Conservation (phyloP, 2,113 vertebrate species). For the Plestiodon gilberti region DNA sequence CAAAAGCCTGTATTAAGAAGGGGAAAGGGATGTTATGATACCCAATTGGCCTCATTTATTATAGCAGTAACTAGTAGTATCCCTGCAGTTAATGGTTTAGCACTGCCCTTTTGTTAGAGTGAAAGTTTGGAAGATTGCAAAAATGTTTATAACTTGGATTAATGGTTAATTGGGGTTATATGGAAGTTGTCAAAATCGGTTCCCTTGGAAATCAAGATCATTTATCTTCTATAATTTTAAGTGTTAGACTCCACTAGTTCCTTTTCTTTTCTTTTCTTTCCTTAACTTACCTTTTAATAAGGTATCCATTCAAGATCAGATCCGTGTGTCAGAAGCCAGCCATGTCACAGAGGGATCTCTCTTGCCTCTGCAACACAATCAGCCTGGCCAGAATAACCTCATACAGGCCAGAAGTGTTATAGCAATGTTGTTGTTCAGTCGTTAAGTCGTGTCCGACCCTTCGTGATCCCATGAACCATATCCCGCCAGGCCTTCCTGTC, state of each 20-base stretch:
- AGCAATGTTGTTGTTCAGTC: background rate
- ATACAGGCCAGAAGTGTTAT: background rate
- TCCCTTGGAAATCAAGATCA: background rate
- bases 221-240: background rate
- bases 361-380: background rate
- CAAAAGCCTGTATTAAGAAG: constrained; percentile 13
- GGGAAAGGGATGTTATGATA: background rate
- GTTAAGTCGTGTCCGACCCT: no score
- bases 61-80: constrained; percentile 13
- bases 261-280: no score
- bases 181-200: background rate
- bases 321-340: background rate
- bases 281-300: background rate
- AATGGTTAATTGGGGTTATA: background rate
- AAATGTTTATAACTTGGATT: background rate
- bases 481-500: no score
- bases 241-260: background rate
- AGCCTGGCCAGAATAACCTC: background rate
- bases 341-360: background rate
- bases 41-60: constrained; percentile 41
- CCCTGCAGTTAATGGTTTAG: constrained; percentile 10
- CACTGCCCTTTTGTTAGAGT: constrained; percentile 4
- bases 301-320: background rate
- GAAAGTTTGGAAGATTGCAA: constrained; percentile 23
- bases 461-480: no score